Conservation (phyloP, 2,113 vertebrate genomes). For the Scytalopus superciliaris region DNA sequence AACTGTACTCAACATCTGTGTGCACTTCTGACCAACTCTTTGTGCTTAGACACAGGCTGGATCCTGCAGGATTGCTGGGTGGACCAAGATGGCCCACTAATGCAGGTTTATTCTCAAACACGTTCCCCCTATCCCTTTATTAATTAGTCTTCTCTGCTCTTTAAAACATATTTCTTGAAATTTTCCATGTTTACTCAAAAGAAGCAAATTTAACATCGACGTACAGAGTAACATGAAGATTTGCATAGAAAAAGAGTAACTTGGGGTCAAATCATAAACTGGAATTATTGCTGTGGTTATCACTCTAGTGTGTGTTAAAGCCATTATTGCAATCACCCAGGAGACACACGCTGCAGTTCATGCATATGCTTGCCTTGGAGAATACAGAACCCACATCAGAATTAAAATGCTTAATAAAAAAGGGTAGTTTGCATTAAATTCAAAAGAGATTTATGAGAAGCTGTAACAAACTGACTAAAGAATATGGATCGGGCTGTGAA, state of each 20-base stretch:
- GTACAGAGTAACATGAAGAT: neutral
- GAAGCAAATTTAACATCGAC: neutral
- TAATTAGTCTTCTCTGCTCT: neutral
- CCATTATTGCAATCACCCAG: neutral
- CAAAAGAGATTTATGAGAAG: constrained; percentile 24
- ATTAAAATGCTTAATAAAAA: constrained; percentile 16
- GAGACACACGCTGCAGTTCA: neutral
- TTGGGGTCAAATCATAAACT: neutral
- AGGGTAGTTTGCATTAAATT: neutral
- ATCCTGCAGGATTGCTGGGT: neutral
- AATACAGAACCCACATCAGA: neutral
- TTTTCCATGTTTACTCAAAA: neutral
- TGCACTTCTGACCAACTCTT: neutral
- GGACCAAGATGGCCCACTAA: neutral
- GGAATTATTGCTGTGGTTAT: neutral
- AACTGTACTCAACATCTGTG: neutral
- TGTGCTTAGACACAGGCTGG: neutral
- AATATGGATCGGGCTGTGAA: neutral
- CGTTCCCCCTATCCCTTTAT: neutral
- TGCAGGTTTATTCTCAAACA: rapidly evolving
- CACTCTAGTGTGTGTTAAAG: neutral
- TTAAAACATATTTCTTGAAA: neutral
- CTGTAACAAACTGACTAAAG: neutral
- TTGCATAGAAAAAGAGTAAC: neutral
- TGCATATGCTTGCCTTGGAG: neutral